phyloP scores from a whole-genome alignment of 2,888 invertebrate species.

The Tenthredo notha region DNA sequence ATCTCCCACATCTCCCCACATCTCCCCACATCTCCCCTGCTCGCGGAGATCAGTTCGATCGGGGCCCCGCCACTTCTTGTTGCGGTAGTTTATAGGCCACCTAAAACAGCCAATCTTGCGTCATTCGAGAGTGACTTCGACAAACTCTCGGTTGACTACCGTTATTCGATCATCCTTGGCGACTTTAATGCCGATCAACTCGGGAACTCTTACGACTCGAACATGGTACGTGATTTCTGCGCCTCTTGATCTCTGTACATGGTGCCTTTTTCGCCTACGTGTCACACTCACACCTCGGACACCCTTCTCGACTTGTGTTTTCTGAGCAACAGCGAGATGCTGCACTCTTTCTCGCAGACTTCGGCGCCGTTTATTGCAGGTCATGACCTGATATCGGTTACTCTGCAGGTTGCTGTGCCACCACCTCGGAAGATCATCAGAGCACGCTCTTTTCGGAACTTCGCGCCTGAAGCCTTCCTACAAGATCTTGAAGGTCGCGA shows the following conservation, averaged over 20 bases:
- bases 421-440: neutral
- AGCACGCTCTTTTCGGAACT: neutral
- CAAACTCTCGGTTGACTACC: neutral
- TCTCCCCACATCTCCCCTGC: too few species aligned
- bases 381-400: neutral
- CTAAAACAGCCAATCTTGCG: neutral
- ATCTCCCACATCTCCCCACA: too few species aligned
- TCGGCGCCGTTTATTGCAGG: neutral
- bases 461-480: neutral
- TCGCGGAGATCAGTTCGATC: neutral
- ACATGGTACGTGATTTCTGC: neutral
- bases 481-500: neutral
- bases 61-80: neutral
- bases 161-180: too few species aligned
- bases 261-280: neutral
- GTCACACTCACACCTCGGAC: conserved; percentile 2
- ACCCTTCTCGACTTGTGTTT: neutral
- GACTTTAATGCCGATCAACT: neutral
- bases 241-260: neutral
- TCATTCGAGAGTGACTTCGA: neutral
- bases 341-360: neutral
- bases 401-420: neutral
- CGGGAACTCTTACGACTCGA: neutral
- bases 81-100: neutral
- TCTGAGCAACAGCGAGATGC: neutral